Percentiles rank a stretch among this genome's conserved stretches.
These are phyloP conservation scores for Tonatia bakeri DNA, from an alignment of 2,113 vertebrate genomes.

Conservation along the genomic window DNA sequence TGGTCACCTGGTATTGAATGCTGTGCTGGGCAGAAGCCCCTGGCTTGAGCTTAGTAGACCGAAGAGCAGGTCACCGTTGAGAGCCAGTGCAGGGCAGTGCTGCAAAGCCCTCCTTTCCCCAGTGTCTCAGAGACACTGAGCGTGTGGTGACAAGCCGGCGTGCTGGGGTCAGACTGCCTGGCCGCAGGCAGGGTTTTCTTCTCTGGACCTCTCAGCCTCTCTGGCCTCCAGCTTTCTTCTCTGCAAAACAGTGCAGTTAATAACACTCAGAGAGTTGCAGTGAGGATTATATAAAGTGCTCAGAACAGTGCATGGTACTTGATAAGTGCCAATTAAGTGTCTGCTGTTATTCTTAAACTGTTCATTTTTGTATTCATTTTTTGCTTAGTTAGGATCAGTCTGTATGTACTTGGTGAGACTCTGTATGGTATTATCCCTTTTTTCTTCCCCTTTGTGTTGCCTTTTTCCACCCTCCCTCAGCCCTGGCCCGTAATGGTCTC, in stretches of 20 bases:
- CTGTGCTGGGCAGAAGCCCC: background rate
- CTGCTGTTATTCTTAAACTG: background rate
- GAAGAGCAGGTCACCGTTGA: background rate
- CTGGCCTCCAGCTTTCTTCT: background rate
- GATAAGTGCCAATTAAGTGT: background rate
- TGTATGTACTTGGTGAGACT: background rate
- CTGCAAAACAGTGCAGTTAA: background rate
- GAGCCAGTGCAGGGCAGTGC: background rate
- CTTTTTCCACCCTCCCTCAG: background rate
- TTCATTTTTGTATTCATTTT: background rate
- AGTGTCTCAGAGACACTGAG: background rate
- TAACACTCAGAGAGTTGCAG: background rate
- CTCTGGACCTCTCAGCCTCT: background rate
- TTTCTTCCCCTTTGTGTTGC: background rate
- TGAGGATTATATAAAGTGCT: background rate
- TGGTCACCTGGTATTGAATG: background rate
- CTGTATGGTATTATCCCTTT: background rate
- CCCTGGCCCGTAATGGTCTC: background rate
- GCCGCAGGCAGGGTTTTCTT: background rate
- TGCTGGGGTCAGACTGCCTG: background rate
- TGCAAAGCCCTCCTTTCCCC: background rate
- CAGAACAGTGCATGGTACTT: background rate
- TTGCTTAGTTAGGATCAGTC: background rate
- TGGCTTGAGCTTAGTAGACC: background rate
- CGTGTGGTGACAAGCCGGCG: background rate